phyloP scores from a whole-genome alignment of 2,797 vertebrate species.

The Anas acuta region DNA sequence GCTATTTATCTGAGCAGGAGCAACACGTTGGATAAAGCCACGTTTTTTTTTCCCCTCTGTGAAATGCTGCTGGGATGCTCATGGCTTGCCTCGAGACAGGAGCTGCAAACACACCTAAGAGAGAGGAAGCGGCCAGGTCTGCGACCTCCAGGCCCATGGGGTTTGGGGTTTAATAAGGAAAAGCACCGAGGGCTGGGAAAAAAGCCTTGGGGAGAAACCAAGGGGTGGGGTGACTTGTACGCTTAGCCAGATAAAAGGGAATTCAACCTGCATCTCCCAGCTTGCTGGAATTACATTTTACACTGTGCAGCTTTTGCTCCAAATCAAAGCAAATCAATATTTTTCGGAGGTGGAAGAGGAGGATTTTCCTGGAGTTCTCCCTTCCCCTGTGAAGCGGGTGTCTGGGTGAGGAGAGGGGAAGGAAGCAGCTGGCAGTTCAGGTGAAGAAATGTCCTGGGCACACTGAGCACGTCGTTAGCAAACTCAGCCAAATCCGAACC shows the following conservation, averaged over 20 bases:
- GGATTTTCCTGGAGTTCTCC: background rate
- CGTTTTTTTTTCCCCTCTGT: accelerated
- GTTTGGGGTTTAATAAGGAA: background rate
- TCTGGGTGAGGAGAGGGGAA: background rate
- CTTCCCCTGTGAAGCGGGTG: background rate
- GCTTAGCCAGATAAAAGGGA: background rate
- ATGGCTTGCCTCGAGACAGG: background rate
- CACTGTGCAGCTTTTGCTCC: background rate
- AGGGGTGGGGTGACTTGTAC: background rate
- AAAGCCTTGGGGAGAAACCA: background rate
- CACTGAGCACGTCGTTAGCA: background rate
- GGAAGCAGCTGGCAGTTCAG: background rate
- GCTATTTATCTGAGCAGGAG: background rate
- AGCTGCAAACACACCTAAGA: background rate
- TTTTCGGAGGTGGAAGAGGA: background rate
- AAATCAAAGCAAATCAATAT: background rate
- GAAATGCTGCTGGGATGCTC: background rate
- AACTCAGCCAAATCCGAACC: background rate
- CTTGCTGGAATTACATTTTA: background rate
- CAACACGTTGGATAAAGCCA: background rate
- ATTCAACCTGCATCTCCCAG: background rate
- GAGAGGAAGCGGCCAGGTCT: background rate
- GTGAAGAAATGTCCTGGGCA: background rate
- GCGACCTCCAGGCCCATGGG: background rate
- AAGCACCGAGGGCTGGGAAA: background rate